phyloP scores from a whole-genome alignment of 2,113 vertebrate species.

The Trinectes maculatus region DNA sequence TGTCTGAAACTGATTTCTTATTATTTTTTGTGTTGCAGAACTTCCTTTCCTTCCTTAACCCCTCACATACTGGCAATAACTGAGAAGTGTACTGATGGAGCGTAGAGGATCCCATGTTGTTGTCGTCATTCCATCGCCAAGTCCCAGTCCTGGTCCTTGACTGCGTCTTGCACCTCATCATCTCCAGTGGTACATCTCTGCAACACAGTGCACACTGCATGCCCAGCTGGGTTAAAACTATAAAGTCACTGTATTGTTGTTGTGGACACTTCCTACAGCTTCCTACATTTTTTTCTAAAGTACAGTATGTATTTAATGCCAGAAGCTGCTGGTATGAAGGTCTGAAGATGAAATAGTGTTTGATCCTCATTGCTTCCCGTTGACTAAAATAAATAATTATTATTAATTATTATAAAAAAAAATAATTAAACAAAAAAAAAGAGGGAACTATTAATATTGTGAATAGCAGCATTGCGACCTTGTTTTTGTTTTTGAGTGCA shows the following conservation, averaged over 20 bases:
- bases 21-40: slow-evolving; percentile 64
- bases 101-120: slow-evolving; percentile 51
- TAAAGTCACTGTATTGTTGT: slow-evolving; percentile 26
- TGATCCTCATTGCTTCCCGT: slow-evolving; percentile 33
- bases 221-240: slow-evolving; percentile 46
- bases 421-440: slow-evolving; percentile 23
- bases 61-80: slow-evolving; percentile 66
- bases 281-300: slow-evolving; percentile 50
- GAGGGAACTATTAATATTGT: slow-evolving; percentile 53
- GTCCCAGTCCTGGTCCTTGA: slow-evolving; percentile 51
- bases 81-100: slow-evolving; percentile 65
- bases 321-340: slow-evolving; percentile 48
- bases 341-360: slow-evolving; percentile 46
- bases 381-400: too few species aligned
- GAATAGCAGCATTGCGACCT: slow-evolving; percentile 67
- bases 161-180: slow-evolving; percentile 48
- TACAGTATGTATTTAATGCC: slow-evolving; percentile 33
- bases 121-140: slow-evolving; percentile 53
- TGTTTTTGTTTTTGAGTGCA: slow-evolving; percentile 65
- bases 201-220: slow-evolving; percentile 49
- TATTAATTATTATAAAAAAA: slow-evolving; percentile 51
- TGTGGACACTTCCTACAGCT: slow-evolving; percentile 38
- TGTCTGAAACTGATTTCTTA: slow-evolving; percentile 1
- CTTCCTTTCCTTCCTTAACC: slow-evolving; percentile 63
- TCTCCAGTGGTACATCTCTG: slow-evolving; percentile 44